Evolutionary conservation across 2,888 invertebrate genomes (phyloP).

Genomic region (Oscheius sp.): DNA sequence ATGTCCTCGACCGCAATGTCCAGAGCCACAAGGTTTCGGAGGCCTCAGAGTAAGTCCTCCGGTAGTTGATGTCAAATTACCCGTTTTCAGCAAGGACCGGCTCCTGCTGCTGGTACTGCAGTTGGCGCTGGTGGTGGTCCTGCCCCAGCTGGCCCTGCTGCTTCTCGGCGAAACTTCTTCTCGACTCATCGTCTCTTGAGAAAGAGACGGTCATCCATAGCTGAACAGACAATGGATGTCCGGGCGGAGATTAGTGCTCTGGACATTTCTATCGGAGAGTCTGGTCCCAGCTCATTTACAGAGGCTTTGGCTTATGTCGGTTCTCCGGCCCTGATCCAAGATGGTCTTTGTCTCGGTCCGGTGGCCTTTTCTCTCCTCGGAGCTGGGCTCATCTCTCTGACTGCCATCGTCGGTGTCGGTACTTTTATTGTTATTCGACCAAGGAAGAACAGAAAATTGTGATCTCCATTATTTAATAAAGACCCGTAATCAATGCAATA

Average conservation of each 20-base stretch:
- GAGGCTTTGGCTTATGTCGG: slow-evolving; percentile 3
- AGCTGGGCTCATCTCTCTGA: slow-evolving; percentile 11
- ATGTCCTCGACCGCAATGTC: slow-evolving; percentile 70
- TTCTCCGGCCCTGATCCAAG: neutral
- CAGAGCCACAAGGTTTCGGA: slow-evolving; percentile 70
- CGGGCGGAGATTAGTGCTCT: slow-evolving; percentile 8
- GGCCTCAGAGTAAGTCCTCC: slow-evolving; percentile 51
- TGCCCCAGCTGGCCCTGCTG: neutral
- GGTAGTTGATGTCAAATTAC: neutral
- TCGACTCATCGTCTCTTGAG: slow-evolving; percentile 17
- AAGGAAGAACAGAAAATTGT: neutral
- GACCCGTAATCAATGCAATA: neutral
- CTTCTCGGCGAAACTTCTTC: neutral
- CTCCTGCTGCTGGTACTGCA: neutral
- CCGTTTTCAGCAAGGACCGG: slow-evolving; percentile 5
- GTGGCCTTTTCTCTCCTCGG: slow-evolving; percentile 22
- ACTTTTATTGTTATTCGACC: slow-evolving; percentile 8
- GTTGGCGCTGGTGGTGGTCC: slow-evolving; percentile 11
- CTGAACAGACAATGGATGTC: slow-evolving; percentile 22
- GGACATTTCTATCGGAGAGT: slow-evolving; percentile 4
- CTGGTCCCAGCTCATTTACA: neutral
- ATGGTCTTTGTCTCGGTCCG: slow-evolving; percentile 14
- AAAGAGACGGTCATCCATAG: neutral
- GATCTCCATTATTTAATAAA: slow-evolving; percentile 16
- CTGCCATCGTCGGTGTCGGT: slow-evolving; percentile 11